Base-by-base conservation (phyloP, 1,140 invertebrate genomes). In the Euschistus heros region DNA sequence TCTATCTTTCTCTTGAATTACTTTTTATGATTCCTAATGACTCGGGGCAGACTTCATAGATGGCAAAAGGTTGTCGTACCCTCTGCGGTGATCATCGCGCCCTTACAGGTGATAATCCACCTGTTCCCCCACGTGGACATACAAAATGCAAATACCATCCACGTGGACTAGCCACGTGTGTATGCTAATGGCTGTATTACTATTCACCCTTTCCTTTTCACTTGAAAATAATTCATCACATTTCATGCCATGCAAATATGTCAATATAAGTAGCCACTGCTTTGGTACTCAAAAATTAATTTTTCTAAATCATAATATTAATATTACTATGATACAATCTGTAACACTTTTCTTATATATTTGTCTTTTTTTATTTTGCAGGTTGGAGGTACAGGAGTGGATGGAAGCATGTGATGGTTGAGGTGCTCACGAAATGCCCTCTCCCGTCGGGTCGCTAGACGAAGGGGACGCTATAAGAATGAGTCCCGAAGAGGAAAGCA, bases 401-500 rank as follows among this genome's bases (percentile, higher is more conserved):
- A 60, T 69, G 65, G 69, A 67, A 67, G 66, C 63, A 70, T 69
- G 69, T 70, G 69, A 70, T 70, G 69, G 68, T 69, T 66, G 66
- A 70, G 63, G 68, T 37, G 46, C 57, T 27, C 55, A 66, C 66
- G 69, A 69, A 54, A 70, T 70, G 69, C 68, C 68, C 54, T 67
- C 69, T 65, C 68, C 69, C 55, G 62, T 66, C 68, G 47, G 66
- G 63, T 68, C 68, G 66, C 54, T 69, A 70, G 66, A 63, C 62
- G 66, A 69, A 62, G 67, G 64, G 61, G 63, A 68, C 44, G 47
- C 33, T 22, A 61, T 26, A 20, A 61, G 59, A 30, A 83, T 84
- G 82, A 84, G 82, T 76, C 82, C 82, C 70, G 82, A 83, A 75
- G 82, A 84, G 75, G 82, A 84, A 76, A 80, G 75, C 20, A 79